These are phyloP conservation scores for Celastrina argiolus DNA, from an alignment of 2,888 invertebrate genomes.

Conservation along the genomic window DNA sequence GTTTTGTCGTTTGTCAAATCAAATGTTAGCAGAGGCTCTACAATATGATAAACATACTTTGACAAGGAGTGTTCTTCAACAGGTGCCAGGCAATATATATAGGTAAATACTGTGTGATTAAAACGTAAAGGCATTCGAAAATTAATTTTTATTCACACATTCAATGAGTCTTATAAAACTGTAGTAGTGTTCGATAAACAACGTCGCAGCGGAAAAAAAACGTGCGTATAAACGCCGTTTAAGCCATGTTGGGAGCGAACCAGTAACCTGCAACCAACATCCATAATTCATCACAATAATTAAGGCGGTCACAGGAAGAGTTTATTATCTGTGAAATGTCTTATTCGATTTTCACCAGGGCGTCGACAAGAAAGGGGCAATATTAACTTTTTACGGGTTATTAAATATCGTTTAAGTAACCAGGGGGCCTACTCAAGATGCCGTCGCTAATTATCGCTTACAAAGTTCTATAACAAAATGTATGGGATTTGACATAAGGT, in stretches of 20 bases:
- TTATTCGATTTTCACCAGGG: constrained; percentile 29
- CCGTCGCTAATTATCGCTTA: too few relatives aligned
- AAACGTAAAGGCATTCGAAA: too few relatives aligned
- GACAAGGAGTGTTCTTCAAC: too few relatives aligned
- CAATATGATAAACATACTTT: too few relatives aligned
- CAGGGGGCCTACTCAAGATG: too few relatives aligned
- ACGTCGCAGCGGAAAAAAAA: neutral
- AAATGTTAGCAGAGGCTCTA: neutral
- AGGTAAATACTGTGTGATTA: too few relatives aligned
- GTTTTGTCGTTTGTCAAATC: neutral
- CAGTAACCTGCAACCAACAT: constrained; percentile 26
- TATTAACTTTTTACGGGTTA: neutral
- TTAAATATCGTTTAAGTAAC: neutral
- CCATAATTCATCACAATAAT: constrained; percentile 32
- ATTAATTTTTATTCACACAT: too few relatives aligned
- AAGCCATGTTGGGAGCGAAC: constrained; percentile 14
- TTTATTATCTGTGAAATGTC: constrained; percentile 33
- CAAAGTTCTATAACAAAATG: too few relatives aligned
- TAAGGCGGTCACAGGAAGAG: constrained; percentile 25
- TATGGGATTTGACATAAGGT: too few relatives aligned
- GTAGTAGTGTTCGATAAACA: too few relatives aligned
- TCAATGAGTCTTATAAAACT: too few relatives aligned
- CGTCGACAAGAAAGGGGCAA: neutral
- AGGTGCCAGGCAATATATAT: too few relatives aligned
- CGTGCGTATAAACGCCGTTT: neutral